Evolutionary conservation across 2,888 invertebrate species (phyloP).

Genomic region (Drosophila subquinaria): DNA sequence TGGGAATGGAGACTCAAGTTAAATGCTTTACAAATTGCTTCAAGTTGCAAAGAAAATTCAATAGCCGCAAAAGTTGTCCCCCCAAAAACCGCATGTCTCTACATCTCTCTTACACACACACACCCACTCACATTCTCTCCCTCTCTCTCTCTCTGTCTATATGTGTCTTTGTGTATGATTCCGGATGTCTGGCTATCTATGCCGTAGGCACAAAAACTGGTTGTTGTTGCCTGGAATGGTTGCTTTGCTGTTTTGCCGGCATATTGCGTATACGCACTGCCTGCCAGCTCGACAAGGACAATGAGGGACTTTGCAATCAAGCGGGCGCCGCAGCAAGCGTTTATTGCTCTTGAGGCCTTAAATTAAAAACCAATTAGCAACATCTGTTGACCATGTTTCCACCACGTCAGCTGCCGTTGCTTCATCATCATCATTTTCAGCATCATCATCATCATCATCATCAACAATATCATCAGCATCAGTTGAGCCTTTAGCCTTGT

Average conservation of each 20-base stretch:
- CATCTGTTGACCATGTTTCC: constrained; percentile 68
- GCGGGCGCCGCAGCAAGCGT: constrained; percentile 44
- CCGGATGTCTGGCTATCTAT: constrained; percentile 37
- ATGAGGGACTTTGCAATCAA: constrained; percentile 29
- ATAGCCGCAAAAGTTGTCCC: constrained; percentile 59
- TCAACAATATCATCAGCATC: constrained; percentile 16
- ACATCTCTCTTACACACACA: not conserved
- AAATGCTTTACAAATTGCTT: constrained; percentile 62
- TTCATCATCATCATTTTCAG: constrained; percentile 39
- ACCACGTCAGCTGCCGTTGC: constrained; percentile 24
- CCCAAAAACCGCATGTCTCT: constrained; percentile 7
- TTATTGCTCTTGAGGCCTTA: constrained; percentile 71
- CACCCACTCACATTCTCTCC: not conserved
- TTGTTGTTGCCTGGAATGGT: constrained; percentile 22
- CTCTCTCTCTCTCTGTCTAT: not conserved
- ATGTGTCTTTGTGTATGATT: constrained; percentile 14
- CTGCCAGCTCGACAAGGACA: constrained; percentile 33
- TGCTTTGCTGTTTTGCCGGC: constrained; percentile 40
- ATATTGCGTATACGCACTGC: constrained; percentile 62
- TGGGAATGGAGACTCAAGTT: constrained; percentile 35
- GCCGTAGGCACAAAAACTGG: constrained; percentile 40
- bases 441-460: constrained; percentile 3
- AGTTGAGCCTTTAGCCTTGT: constrained; percentile 10
- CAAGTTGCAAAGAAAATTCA: constrained; percentile 55
- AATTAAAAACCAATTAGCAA: constrained; percentile 71